Base-by-base conservation (phyloP, 2,113 vertebrate species). In the Thunnus thynnus region DNA sequence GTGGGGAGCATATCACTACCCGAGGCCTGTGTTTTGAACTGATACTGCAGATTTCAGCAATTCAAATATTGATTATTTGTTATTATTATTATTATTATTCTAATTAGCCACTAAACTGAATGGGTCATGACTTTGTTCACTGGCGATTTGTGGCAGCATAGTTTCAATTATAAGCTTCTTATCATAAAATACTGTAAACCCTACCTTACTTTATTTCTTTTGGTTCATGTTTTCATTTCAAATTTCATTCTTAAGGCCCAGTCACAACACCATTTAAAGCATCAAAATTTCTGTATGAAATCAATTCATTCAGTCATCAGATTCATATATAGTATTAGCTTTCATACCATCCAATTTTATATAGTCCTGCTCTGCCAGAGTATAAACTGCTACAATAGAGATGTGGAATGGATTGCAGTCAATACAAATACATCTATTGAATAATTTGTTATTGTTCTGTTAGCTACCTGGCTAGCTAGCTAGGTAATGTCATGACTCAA, bases 1-100 rank as follows among this genome's bases (percentile, higher is more conserved):
- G 74, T 79, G 73, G 73, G 65, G 62, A 76, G 27, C 52, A 66
- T 79, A 82, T 78, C 56, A 71, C 14, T n/a, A 84, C 56, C 71
- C 82, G 60, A 80, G 55, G 63, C 65, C 66, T 2, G 52, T 76
- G 25, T 63, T 72, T 77, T 22, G 12, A 1, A 22, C 20, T 32
- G 18, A 67, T 56, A 25, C 46, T 67, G 0, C 27, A 48, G 18
- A 54, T 72, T 58, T n/a, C 13, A 65, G 60, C 6, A 25, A 18
- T 57, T 65, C 44, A 32, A 2, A 30, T 66, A 4, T 20, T 14
- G 9, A 60, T 44, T 36, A 16, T 58, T 36, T 67, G 1, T 60
- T 17, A 22, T 10, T 27, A 22, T 3, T 46, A 11, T 41, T 54
- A 18, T 36, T 46, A 14, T 51, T 36, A 54, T 8, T 41, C 7